Conservation (phyloP, 1,140 invertebrate genomes). For the Leptopilina boulardi region DNA sequence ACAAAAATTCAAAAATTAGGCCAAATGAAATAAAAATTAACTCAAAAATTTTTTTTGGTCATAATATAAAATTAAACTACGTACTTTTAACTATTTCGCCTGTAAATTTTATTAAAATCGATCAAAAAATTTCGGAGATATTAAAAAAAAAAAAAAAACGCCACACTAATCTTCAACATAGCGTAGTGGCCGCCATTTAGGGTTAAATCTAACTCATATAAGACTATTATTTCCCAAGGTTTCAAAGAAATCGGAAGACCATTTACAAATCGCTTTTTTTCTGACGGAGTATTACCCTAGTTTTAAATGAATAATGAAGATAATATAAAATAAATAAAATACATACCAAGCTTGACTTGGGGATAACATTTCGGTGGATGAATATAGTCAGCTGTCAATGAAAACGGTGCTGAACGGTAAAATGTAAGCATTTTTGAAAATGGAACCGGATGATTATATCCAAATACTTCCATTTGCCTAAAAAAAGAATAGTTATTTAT, state of each 20-base stretch:
- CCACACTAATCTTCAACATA: background rate
- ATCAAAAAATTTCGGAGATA: background rate
- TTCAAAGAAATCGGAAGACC: background rate
- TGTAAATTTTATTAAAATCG: background rate
- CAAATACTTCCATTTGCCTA: constrained; percentile 89
- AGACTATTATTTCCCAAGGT: background rate
- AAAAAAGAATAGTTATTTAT: constrained; percentile 60
- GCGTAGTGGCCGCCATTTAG: background rate
- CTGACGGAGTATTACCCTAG: background rate
- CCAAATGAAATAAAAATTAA: too few species aligned
- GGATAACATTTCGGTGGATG: constrained; percentile 84
- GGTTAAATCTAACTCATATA: background rate
- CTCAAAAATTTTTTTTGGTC: background rate
- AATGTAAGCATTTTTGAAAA: constrained; percentile 97
- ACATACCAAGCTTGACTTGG: constrained; percentile 87
- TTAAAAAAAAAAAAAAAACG: background rate
- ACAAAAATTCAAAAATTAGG: too few species aligned
- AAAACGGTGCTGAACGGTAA: constrained; percentile 91
- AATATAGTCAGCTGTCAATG: constrained; percentile 88
- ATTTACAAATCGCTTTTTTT: background rate
- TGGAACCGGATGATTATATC: constrained; percentile 91
- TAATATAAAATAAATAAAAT: background rate
- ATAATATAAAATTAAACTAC: too few species aligned
- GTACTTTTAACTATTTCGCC: background rate
- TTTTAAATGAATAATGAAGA: constrained; percentile 38